phyloP scores from a whole-genome alignment of 2,113 vertebrate genomes.

The Dipodomys stephensi region DNA sequence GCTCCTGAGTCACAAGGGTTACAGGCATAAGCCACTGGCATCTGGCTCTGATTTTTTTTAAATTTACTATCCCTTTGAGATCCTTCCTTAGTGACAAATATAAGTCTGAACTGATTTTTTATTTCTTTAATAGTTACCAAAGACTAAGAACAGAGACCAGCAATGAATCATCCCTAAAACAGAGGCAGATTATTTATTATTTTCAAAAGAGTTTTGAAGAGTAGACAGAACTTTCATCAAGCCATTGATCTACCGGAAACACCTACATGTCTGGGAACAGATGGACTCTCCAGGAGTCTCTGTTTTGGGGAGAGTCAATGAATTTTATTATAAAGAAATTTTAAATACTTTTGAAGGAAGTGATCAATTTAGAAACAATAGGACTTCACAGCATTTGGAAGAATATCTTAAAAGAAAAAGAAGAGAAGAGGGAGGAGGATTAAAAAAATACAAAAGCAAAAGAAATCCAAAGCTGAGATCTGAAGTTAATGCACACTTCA shows the following conservation, averaged over 20 bases:
- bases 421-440: neutral
- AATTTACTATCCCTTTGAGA: neutral
- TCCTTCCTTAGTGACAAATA: slow-evolving; percentile 14
- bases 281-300: neutral
- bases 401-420: neutral
- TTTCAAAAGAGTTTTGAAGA: slow-evolving; percentile 28
- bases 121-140: slow-evolving; percentile 32
- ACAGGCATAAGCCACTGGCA: too few species aligned
- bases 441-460: slow-evolving; percentile 14
- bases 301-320: slow-evolving; percentile 31
- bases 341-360: slow-evolving; percentile 54
- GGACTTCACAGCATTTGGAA: neutral
- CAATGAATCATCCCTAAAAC: slow-evolving; percentile 36
- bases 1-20: too few species aligned
- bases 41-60: neutral
- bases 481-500: slow-evolving; percentile 82
- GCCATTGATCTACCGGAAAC: slow-evolving; percentile 33
- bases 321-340: slow-evolving; percentile 49
- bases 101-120: neutral
- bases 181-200: slow-evolving; percentile 39
- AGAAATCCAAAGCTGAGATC: slow-evolving; percentile 12
- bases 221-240: neutral
- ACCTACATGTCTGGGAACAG: neutral
- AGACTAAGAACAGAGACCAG: slow-evolving; percentile 38
- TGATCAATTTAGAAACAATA: slow-evolving; percentile 29